These are phyloP conservation scores for Gadopsis bispinosus DNA, from an alignment of 2,797 vertebrate genomes.

Conservation along the genomic window DNA sequence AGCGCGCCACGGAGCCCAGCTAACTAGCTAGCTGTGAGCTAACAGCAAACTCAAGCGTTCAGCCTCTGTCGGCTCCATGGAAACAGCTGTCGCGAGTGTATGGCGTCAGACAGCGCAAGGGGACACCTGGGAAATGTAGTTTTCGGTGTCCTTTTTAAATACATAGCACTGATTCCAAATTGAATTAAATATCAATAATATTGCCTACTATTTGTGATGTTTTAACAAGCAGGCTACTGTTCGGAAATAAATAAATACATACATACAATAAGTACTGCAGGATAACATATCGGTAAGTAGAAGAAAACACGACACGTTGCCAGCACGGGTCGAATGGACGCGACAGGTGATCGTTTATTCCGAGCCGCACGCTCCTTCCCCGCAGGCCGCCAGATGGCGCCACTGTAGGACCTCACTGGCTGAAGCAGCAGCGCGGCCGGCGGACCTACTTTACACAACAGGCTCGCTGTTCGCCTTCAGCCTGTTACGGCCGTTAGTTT, in stretches of 20 bases:
- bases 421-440: constrained; percentile 25
- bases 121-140: constrained; percentile 69
- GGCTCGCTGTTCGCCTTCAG: not conserved
- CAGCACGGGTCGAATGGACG: not conserved
- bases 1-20: not conserved
- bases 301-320: not conserved
- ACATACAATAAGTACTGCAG: not conserved
- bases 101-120: constrained; percentile 34
- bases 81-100: constrained; percentile 66
- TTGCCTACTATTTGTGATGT: no score
- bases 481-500: not conserved
- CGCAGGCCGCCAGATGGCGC: constrained; percentile 75
- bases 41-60: constrained; percentile 1
- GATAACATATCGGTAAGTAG: not conserved
- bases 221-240: not conserved
- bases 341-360: not conserved
- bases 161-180: not conserved
- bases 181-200: not conserved
- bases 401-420: constrained; percentile 66
- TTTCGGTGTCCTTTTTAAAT: not conserved
- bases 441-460: constrained; percentile 1
- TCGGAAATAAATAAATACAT: no score
- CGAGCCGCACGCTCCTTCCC: constrained; percentile 28
- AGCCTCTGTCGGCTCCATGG: constrained; percentile 71
- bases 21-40: not conserved